Evolutionary conservation across 2,113 vertebrate species (phyloP).

Genomic region (Tragelaphus strepsiceros): DNA sequence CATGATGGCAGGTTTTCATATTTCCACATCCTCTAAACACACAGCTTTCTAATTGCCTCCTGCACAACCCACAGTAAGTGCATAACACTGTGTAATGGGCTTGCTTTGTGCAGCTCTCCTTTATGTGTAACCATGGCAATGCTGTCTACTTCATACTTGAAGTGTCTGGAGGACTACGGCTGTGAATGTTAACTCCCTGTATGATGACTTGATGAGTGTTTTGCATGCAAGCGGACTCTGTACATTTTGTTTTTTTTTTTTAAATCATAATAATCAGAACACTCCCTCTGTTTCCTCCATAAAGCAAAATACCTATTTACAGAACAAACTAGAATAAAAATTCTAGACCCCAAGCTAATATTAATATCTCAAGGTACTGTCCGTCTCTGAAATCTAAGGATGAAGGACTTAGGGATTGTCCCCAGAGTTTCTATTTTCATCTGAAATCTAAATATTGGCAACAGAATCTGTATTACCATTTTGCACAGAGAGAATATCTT

Average conservation of each 20-base stretch:
- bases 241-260: background rate
- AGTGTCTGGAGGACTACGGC: background rate
- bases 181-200: constrained; percentile 42
- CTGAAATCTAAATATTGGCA: constrained; percentile 14
- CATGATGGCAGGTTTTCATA: background rate
- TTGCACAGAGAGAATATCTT: background rate
- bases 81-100: background rate
- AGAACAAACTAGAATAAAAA: constrained; percentile 15
- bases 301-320: background rate
- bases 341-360: background rate
- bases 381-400: background rate
- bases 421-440: constrained; percentile 32
- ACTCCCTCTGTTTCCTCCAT: constrained; percentile 11
- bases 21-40: background rate
- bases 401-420: background rate
- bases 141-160: constrained; percentile 35
- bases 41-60: background rate
- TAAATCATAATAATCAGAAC: background rate
- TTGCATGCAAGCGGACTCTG: background rate
- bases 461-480: background rate
- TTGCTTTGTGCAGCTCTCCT: constrained; percentile 14
- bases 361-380: background rate
- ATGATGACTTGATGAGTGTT: constrained; percentile 10
- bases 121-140: constrained; percentile 48
- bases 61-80: background rate